A percentile compares a stretch with the other conserved stretches of the same genome.
Evolutionary conservation across 2,797 vertebrate species (phyloP).

Genomic region (Ptychadena robeensis): DNA sequence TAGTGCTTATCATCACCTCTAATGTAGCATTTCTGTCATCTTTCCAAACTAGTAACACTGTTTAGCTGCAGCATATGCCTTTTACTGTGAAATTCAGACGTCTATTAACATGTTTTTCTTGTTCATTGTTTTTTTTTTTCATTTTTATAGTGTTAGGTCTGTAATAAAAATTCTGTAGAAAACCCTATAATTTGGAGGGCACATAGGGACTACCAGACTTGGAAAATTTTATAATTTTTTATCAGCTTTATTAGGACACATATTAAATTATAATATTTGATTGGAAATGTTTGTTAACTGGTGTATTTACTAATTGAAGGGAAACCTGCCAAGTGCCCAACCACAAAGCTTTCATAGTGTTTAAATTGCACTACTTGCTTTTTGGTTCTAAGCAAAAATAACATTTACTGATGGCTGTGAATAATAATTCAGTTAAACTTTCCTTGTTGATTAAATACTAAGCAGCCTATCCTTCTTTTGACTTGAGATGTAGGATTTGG

Average conservation of each 20-base stretch:
- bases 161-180: neutral
- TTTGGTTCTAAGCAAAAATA: neutral
- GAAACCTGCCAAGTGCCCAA: neutral
- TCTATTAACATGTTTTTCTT: conserved; percentile 24
- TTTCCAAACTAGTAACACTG: conserved; percentile 24
- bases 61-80: conserved; percentile 32
- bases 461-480: neutral
- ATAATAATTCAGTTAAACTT: neutral
- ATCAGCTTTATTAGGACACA: neutral
- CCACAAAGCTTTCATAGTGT: neutral
- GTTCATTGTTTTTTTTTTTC: conserved; percentile 26
- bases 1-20: conserved; percentile 39
- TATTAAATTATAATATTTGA: neutral
- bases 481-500: neutral
- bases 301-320: neutral
- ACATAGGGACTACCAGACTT: neutral
- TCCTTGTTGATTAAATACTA: too few relatives aligned
- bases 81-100: conserved; percentile 24
- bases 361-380: neutral
- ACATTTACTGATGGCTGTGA: neutral
- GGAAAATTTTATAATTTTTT: neutral
- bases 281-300: neutral
- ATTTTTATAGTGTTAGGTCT: neutral
- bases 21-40: conserved; percentile 38
- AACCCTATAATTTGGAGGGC: neutral